Percentiles rank a stretch among this genome's conserved stretches.
These are phyloP conservation scores for Batillaria attramentaria DNA, from an alignment of 1,140 invertebrate genomes.

Conservation along the genomic window DNA sequence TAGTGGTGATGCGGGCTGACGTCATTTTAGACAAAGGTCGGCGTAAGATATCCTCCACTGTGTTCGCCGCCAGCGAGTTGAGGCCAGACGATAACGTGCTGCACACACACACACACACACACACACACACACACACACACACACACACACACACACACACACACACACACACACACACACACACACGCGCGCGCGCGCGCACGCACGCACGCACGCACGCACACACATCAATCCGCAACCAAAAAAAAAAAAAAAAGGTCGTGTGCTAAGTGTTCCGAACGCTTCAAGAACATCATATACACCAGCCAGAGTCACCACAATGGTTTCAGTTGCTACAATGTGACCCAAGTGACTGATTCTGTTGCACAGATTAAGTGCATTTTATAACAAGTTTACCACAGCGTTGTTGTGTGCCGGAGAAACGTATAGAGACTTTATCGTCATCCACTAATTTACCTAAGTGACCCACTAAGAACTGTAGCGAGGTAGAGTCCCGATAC, in stretches of 20 bases:
- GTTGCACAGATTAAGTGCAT: no score
- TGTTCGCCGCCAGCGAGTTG: slow-evolving; percentile 91
- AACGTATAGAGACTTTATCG: no score
- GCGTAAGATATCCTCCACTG: slow-evolving; percentile 87
- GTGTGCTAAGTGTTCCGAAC: background rate
- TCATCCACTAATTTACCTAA: background rate
- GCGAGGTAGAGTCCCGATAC: slow-evolving; percentile 90
- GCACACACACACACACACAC: background rate
- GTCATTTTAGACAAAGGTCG: slow-evolving; percentile 80
- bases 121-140: background rate
- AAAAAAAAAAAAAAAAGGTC: background rate
- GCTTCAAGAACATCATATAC: no score
- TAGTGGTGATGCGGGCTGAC: slow-evolving; percentile 80
- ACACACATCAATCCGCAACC: background rate
- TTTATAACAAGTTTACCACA: no score
- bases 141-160: slow-evolving; percentile 5
- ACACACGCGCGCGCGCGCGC: background rate
- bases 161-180: slow-evolving; percentile 2
- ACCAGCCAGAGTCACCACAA: no score
- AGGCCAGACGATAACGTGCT: slow-evolving; percentile 92
- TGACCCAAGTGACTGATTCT: no score
- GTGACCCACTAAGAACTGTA: background rate
- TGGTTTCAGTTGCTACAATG: no score
- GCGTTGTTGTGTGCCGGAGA: no score
- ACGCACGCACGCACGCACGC: background rate